Base-by-base conservation (phyloP, 1,140 invertebrate genomes). In the Hyles euphorbiae region DNA sequence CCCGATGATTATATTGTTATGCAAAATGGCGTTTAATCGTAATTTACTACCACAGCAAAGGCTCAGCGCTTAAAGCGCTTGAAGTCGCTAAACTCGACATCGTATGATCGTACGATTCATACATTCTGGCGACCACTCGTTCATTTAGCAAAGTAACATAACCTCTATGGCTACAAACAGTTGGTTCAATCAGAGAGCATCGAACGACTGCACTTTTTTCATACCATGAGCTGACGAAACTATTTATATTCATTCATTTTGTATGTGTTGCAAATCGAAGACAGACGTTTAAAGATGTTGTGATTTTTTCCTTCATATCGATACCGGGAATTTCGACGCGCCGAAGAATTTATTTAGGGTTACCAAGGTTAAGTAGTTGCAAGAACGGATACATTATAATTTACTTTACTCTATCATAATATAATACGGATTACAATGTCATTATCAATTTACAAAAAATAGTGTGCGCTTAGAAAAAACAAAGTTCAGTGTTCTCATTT, bases 81-180 rank as follows among this genome's bases (percentile, higher is more conserved):
- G 11, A 58, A 9, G 10, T 11, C 32, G 11, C 3, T 11, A 6
- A 34, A 34, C 53, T 12, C 10, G n/a, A 57, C 12, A 45, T 65
- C 50, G 51, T 56, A 57, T 36, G 50, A 65, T 65, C 10, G 10
- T 32, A 48, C 47, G 10, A 40, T 50, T 46, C 44, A 46, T 10
- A 3, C 7, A 5, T 46, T 46, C 44, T 46, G 9, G 44, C 44
- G 11, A 46, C 44, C n/a, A n/a, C 47, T 5, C 9, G 47, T 48
- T 11, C 6, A 48, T 22, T 48, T 48, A 22, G 47, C 47, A 56
- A 45, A 53, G 59, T 46, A 65, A 60, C 50, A 60, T 65, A 65
- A 65, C 63, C 63, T 60, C 61, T 54, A 36, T 10, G 36, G 33
- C 45, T n/a, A 52, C 34, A 55, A 11, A 55, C 56, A 58, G 61